A percentile compares a stretch with the other conserved stretches of the same genome.
phyloP scores from a whole-genome alignment of 2,113 vertebrate genomes.

The Oncorhynchus keta region DNA sequence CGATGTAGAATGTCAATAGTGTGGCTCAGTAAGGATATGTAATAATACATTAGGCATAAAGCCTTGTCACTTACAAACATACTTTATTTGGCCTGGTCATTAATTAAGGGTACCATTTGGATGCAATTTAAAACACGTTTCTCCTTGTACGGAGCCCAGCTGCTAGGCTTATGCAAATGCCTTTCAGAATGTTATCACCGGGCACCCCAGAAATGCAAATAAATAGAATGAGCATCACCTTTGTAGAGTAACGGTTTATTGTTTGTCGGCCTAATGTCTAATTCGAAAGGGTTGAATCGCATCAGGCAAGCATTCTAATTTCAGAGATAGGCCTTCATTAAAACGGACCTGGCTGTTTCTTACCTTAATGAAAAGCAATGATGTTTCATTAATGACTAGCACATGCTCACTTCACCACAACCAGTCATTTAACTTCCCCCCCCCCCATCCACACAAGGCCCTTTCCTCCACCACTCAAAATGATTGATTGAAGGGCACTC shows the following conservation, averaged over 20 bases:
- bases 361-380: slow-evolving; percentile 14
- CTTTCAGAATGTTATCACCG: slow-evolving; percentile 32
- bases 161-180: slow-evolving; percentile 64
- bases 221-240: not conserved
- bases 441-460: not conserved
- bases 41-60: slow-evolving; percentile 18
- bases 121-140: slow-evolving; percentile 66
- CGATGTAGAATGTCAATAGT: not conserved
- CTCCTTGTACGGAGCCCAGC: slow-evolving; percentile 20
- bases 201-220: slow-evolving; percentile 14
- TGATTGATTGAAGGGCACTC: not conserved
- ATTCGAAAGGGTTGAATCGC: slow-evolving; percentile 50
- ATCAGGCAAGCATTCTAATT: slow-evolving; percentile 53
- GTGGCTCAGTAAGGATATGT: slow-evolving; percentile 34
- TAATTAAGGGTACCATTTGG: slow-evolving; percentile 57
- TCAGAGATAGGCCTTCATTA: slow-evolving; percentile 41
- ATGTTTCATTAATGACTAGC: slow-evolving; percentile 26
- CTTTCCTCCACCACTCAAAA: not conserved
- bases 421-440: not conserved
- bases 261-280: slow-evolving; percentile 58
- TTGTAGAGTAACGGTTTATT: slow-evolving; percentile 36
- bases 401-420: not conserved
- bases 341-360: slow-evolving; percentile 36
- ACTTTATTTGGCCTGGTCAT: slow-evolving; percentile 36
- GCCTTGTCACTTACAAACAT: slow-evolving; percentile 24